Base-by-base conservation (phyloP, 2,797 vertebrate species). In the Anolis apletophallus region DNA sequence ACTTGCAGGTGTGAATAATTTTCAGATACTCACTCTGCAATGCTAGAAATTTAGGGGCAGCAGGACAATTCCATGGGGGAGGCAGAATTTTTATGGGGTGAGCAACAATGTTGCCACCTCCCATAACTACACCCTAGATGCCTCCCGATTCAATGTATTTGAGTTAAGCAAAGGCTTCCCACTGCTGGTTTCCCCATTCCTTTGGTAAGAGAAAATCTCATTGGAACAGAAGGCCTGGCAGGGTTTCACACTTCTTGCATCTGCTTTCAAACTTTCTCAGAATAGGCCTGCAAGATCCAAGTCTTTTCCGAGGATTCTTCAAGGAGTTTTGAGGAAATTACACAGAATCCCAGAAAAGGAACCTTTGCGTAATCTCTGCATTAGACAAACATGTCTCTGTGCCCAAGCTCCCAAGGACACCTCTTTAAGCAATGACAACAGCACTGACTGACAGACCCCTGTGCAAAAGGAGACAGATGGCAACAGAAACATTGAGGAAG, bases 401-500 rank as follows among this genome's bases (percentile, higher is more conserved):
- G 16, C 19, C 21, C 40, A 73, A 19, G 67, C 77, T 80, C 7
- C 26, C 14, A 57, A 57, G 19, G 11, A 54, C n/a, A 81, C 5
- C 13, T 80, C 50, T 84, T 87, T 85, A 87, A 89, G 13, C 0
- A 8, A 50, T 0, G 0, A 55, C 55, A 81, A 85, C 46, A 40
- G 12, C 40, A 46, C 46, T 84, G 77, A 50, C 61, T 83, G 80
- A 50, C 59, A 19, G 61, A 55, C 52, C 40, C 67, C 3, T 23
- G 12, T 10, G 40, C 29, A 52, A n/a, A 84, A 77, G 5, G 57
- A 50, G 59, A 83, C 80, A 26, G 50, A 10, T 0, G 72, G 92
- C 83, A 83, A 61, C 1, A 80, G 81, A 84, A 82, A 68, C 73
- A 88, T 64, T n/a, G 84, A 29, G 89, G 59, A 80, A 80, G 80